Percentiles rank a stretch among this genome's conserved stretches.
These are phyloP conservation scores for Ceyx melanurus DNA, from an alignment of 2,113 vertebrate genomes.

Conservation along the genomic window DNA sequence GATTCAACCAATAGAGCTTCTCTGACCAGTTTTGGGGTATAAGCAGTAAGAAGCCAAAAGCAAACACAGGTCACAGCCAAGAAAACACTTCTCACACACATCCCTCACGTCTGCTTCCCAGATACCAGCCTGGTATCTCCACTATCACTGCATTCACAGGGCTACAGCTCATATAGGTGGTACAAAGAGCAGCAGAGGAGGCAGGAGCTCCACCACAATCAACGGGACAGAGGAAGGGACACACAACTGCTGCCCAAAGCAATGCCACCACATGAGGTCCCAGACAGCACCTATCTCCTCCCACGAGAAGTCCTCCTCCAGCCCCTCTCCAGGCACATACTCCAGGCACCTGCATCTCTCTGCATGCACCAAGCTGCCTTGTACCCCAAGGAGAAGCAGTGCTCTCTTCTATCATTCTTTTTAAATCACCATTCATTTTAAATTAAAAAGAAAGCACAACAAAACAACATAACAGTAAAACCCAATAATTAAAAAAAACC, in stretches of 20 bases:
- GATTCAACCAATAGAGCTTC: background rate
- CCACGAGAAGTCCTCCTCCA: accelerated
- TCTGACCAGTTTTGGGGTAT: background rate
- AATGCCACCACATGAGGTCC: background rate
- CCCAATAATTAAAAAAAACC: no score
- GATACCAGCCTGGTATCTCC: background rate
- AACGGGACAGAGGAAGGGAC: background rate
- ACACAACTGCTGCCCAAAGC: accelerated
- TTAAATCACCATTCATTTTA: no score
- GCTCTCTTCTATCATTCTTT: no score
- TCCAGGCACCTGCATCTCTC: background rate
- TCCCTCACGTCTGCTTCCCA: background rate
- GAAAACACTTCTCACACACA: background rate
- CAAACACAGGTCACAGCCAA: background rate
- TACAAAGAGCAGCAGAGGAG: background rate
- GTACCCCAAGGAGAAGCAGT: no score
- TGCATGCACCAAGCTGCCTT: no score
- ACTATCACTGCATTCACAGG: accelerated
- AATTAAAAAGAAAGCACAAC: no score
- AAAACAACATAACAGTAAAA: no score
- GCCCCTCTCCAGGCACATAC: background rate
- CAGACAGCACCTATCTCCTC: accelerated
- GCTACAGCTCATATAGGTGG: background rate
- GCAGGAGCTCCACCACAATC: background rate
- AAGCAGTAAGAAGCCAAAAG: background rate